Evolutionary conservation across 1,140 invertebrate genomes (phyloP).

Genomic region (Fopius arisanus): DNA sequence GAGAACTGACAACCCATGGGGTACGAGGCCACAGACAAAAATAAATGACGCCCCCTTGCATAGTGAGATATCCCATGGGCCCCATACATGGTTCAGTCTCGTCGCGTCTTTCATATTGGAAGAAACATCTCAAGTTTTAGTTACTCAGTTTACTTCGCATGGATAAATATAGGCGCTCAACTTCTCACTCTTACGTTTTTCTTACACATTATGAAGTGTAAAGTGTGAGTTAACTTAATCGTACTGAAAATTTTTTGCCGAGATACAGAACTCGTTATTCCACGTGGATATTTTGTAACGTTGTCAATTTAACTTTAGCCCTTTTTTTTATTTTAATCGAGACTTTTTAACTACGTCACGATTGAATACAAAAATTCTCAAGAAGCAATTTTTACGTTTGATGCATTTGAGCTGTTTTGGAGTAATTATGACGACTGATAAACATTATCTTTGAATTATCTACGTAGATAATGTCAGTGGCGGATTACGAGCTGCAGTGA

Average conservation of each 20-base stretch:
- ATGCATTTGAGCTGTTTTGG: not conserved
- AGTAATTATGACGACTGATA: too few relatives aligned
- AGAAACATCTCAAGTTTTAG: conserved; percentile 17
- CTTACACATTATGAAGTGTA: conserved; percentile 15
- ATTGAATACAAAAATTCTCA: not conserved
- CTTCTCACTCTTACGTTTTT: not conserved
- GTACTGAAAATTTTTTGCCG: not conserved
- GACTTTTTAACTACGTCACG: too few relatives aligned
- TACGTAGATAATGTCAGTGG: too few relatives aligned
- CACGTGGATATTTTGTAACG: too few relatives aligned
- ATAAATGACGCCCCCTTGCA: conserved; percentile 28
- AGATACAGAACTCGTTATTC: too few relatives aligned
- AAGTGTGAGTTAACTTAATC: conserved; percentile 16
- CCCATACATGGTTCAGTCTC: conserved; percentile 32
- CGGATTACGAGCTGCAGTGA: too few relatives aligned
- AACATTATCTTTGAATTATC: too few relatives aligned
- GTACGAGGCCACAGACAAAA: conserved; percentile 32
- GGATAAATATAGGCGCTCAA: not conserved
- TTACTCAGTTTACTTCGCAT: not conserved
- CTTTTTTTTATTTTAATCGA: too few relatives aligned
- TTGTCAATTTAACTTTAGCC: too few relatives aligned
- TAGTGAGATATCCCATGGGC: conserved; percentile 16
- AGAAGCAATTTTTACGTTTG: not conserved
- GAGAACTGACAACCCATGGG: conserved; percentile 26
- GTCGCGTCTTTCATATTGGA: conserved; percentile 1